These are phyloP conservation scores for Ophioderma brevispina DNA, from an alignment of 35 echinoderm and acorn worm species.

Conservation along the genomic window DNA sequence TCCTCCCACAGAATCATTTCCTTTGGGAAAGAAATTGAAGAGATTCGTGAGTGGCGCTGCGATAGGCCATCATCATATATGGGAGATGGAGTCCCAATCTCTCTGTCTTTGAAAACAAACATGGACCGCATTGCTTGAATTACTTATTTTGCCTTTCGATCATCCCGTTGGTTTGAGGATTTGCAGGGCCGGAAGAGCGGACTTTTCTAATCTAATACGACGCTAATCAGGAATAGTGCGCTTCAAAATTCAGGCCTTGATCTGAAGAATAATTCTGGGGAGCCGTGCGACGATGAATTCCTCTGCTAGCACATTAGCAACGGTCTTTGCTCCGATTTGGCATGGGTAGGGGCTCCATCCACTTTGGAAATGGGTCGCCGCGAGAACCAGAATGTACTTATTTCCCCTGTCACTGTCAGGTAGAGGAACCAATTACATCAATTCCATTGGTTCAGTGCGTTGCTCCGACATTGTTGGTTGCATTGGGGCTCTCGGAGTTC, in stretches of 20 bases:
- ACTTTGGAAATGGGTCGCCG: conserved; percentile 62
- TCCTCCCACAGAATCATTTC: conserved; percentile 61
- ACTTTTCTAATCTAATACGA: conserved; percentile 29
- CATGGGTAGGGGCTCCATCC: conserved; percentile 44
- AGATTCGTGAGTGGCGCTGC: conserved; percentile 43
- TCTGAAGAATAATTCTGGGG: conserved; percentile 49
- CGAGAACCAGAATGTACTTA: conserved; percentile 36
- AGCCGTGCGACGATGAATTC: conserved; percentile 40
- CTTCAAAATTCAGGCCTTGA: conserved; percentile 67
- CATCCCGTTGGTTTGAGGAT: conserved; percentile 65
- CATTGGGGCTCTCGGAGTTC: not conserved
- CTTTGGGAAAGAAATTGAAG: conserved; percentile 39
- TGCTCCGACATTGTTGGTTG: conserved; percentile 24
- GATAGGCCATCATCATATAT: conserved; percentile 39
- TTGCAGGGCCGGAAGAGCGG: conserved; percentile 41
- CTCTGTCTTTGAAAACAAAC: conserved; percentile 50
- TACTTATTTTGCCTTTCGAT: conserved; percentile 61
- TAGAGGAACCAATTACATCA: conserved; percentile 44
- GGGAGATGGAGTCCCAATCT: conserved; percentile 61
- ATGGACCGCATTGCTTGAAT: conserved; percentile 41
- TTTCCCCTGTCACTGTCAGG: conserved; percentile 11
- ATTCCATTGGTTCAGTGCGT: conserved; percentile 47
- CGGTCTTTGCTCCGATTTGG: conserved; percentile 38
- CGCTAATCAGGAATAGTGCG: conserved; percentile 35
- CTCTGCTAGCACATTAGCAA: conserved; percentile 26